Evolutionary conservation across 2,888 invertebrate genomes (phyloP).

Genomic region (Acanthococcus lagerstroemiae): DNA sequence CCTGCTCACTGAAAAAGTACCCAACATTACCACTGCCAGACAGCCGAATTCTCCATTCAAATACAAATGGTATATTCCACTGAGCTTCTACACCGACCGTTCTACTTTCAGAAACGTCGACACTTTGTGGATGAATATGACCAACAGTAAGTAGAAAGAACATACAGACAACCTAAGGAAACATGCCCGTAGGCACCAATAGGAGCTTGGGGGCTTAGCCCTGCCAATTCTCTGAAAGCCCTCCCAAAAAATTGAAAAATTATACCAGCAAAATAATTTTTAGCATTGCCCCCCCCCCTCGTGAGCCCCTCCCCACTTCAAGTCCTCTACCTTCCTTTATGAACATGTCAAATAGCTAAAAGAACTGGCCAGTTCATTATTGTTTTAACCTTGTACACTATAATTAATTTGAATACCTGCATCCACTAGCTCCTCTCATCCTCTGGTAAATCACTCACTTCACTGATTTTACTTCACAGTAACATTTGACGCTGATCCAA

Average conservation of each 20-base stretch:
- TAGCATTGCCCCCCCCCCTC: no score
- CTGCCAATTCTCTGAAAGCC: no score
- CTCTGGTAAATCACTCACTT: no score
- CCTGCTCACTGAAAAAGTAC: slow-evolving; percentile 47
- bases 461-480: slow-evolving; percentile 42
- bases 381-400: no score
- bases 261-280: no score
- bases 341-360: no score
- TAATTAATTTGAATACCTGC: no score
- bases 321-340: no score
- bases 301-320: no score
- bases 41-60: slow-evolving; percentile 48
- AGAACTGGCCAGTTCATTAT: no score
- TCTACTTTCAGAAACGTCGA: slow-evolving; percentile 41
- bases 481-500: slow-evolving; percentile 50
- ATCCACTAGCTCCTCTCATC: no score
- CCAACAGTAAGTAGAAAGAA: slow-evolving; percentile 52
- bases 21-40: slow-evolving; percentile 43
- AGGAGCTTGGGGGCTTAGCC: background rate
- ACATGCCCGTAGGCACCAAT: background rate
- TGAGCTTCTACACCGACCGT: slow-evolving; percentile 59
- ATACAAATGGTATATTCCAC: slow-evolving; percentile 67
- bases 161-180: background rate
- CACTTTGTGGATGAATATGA: slow-evolving; percentile 70
- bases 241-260: no score